Evolutionary conservation across 2,888 invertebrate species (phyloP), one percentile per base, ranked within the genome.

Genomic region (Melitaea athalia): DNA sequence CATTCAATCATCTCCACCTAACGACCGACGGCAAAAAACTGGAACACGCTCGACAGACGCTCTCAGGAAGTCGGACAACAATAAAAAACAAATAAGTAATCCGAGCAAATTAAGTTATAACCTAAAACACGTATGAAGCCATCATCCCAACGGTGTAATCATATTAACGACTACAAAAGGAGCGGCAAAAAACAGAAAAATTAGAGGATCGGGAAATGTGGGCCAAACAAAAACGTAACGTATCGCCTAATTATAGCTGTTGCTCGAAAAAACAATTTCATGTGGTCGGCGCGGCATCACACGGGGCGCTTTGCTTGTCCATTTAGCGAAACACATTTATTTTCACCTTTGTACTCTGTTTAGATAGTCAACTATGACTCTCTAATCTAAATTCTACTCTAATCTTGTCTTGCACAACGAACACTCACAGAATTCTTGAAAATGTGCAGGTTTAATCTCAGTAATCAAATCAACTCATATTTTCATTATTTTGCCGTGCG

Each of bases 111-210:
- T 92, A 92, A 92, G 92, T 92, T 92, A 92, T 92, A 92, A 92
- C 88, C 91, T 91, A 90, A 91, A 91, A 91, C 91, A 91, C 90
- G 92, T 92, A 92, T 92, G 91, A 92, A 92, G 92, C 92, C 91
- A 92, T 92, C 92, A 92, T 90, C 91, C 88, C 86, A 87, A 91
- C 88, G 89, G 88, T 91, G 91, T 92, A 92, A 92, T 92, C 92
- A 92, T 92, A 92, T 92, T 92, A 92, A 92, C 92, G 91, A 92
- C 91, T 91, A 92, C 92, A 92, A 92, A 92, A 92, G 91, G 86
- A 87, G 85, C 87, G 87, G 89, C 88, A 91, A 92, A 92, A 92
- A 92, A 91, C 84, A 84, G 81, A 89, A 88, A 92, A 92, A 92
- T 92, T 92, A 92, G 91, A 90, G 91, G 91, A 91, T 91, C 91